Evolutionary conservation across 2,888 invertebrate genomes (phyloP).

Genomic region (Spicauda simplicius): DNA sequence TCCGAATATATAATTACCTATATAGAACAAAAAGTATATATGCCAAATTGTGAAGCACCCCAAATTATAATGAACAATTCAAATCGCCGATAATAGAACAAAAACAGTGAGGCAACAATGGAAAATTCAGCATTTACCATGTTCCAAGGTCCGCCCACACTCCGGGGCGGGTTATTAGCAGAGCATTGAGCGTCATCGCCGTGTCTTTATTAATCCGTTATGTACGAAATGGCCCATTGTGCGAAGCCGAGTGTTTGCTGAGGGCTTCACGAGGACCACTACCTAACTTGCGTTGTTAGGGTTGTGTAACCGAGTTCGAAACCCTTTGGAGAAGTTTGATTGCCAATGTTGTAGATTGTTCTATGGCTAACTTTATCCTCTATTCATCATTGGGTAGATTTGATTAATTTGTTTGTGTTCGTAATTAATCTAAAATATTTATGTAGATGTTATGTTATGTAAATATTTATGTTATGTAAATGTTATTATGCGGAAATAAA

Average conservation of each 20-base stretch:
- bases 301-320: background rate
- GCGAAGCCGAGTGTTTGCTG: constrained; percentile 19
- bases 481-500: too few relatives aligned
- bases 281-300: background rate
- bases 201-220: constrained; percentile 32
- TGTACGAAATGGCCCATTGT: constrained; percentile 27
- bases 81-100: background rate
- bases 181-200: constrained; percentile 23
- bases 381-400: background rate
- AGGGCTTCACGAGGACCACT: constrained; percentile 10
- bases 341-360: background rate
- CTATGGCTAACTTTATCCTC: background rate
- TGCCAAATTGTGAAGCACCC: background rate
- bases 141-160: constrained; percentile 9
- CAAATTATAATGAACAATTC: background rate
- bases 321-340: background rate
- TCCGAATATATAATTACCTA: too few relatives aligned
- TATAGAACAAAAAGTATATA: too few relatives aligned
- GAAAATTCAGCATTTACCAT: constrained; percentile 10
- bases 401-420: too few relatives aligned
- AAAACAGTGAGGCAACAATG: background rate
- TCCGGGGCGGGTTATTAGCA: constrained; percentile 25
- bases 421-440: too few relatives aligned
- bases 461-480: too few relatives aligned
- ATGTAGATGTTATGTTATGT: too few relatives aligned